phyloP scores from a whole-genome alignment of 2,888 invertebrate genomes.

The Entomobrya multifasciata region DNA sequence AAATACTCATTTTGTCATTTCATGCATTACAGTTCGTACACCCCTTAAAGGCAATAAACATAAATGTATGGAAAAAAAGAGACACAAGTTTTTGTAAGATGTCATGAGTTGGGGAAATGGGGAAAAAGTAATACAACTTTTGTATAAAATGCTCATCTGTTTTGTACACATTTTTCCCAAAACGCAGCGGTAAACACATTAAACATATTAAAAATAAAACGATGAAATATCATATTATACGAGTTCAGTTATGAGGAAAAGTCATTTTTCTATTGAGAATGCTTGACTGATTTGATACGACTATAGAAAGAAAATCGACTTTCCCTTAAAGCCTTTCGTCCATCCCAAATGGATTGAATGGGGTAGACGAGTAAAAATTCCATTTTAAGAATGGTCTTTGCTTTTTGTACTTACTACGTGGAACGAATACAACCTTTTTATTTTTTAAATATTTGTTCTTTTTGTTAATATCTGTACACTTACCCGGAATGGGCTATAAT shows the following conservation, averaged over 20 bases:
- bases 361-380: no score
- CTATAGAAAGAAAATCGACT: slow-evolving; percentile 2
- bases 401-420: no score
- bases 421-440: no score
- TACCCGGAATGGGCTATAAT: background rate
- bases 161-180: background rate
- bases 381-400: no score
- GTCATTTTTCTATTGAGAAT: slow-evolving; percentile 22
- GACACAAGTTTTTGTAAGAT: background rate
- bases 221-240: background rate
- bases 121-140: background rate
- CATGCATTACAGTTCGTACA: slow-evolving; percentile 20
- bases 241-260: slow-evolving; percentile 28
- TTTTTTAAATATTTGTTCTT: no score
- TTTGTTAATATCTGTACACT: no score
- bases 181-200: slow-evolving; percentile 29
- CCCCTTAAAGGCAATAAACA: background rate
- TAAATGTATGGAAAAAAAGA: no score
- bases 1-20: slow-evolving; percentile 24
- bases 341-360: no score
- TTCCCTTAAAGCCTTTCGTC: slow-evolving; percentile 7
- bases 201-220: slow-evolving; percentile 24
- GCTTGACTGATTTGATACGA: background rate
- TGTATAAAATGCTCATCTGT: background rate
- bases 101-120: background rate